Base-by-base conservation (phyloP, 1,140 invertebrate species). In the Cydia strobilella region DNA sequence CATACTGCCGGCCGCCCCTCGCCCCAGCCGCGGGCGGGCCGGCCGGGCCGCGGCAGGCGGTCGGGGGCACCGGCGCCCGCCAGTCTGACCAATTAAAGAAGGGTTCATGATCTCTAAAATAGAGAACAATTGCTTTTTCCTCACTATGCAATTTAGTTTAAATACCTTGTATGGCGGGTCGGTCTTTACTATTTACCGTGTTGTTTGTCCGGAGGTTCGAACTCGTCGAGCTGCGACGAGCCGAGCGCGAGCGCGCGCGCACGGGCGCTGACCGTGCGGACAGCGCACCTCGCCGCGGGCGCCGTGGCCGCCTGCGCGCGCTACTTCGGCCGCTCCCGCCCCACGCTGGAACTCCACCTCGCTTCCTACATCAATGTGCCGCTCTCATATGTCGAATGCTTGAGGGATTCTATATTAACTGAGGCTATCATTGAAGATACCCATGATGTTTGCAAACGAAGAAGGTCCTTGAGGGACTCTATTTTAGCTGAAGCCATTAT, bases 401-500 rank as follows among this genome's bases (percentile, higher is more conserved):
- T 81, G 25, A 45, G 66, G n/a, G 25, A 81, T 62, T 23, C 45
- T 12, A 77, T 81, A 9, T 25, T 81, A 80, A 73, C 78, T 84
- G 87, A 88, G 82, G 31, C 65, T 31, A 69, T 69, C 27, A 35
- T 69, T 7, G 65, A 69, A n/a, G 65, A 69, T 27, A 39, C 9
- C 1, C 54, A 59, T 23, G 54, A 59, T 23, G 54, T 59, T 20
- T 59, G 18, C 54, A 59, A 59, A n/a, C 54, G 54, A n/a, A 59
- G 54, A 59, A 59, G 54, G 20, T 77, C 75, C 12, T 39, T 81
- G 35, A 45, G 66, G 20, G 25, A 81, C 51, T 23, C 45, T 12
- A 77, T 81, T 3, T 35, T 81, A 81, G 75, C 78, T 84, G 87
- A 88, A 82, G 18, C 65, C 65, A 69, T 69, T 18, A 35, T 69